phyloP scores from a whole-genome alignment of 1,140 invertebrate species.

The Panulirus ornatus region DNA sequence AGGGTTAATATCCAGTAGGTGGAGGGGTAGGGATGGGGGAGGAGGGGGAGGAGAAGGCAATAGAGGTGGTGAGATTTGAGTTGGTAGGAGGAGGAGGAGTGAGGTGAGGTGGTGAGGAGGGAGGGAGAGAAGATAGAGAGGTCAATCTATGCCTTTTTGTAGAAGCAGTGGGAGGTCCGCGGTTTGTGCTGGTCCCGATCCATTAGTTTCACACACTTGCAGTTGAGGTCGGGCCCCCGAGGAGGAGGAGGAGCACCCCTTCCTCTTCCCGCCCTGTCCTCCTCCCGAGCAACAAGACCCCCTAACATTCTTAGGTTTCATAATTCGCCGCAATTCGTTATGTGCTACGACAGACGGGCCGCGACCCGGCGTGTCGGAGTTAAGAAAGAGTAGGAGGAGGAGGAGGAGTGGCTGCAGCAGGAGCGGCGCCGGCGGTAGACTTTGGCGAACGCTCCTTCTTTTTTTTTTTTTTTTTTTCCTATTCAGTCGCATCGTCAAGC shows the following conservation, averaged over 20 bases:
- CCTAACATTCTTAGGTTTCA: not conserved
- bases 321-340: constrained; percentile 13
- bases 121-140: not conserved
- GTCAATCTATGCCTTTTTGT: constrained; percentile 2
- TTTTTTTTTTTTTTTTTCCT: not conserved
- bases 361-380: not conserved
- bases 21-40: not conserved
- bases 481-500: not conserved
- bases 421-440: too few species aligned
- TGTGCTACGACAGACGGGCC: not conserved
- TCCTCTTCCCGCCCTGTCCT: too few species aligned
- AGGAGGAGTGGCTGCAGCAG: too few species aligned
- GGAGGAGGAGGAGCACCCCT: too few species aligned
- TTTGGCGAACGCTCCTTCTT: too few species aligned
- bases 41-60: not conserved
- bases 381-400: too few species aligned
- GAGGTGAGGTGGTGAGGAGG: not conserved
- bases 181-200: not conserved
- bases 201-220: not conserved
- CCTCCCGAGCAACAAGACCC: not conserved
- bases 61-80: too few species aligned
- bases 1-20: not conserved
- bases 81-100: not conserved
- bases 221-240: not conserved
- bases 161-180: not conserved